These are phyloP conservation scores for Lepidochrysops patricia DNA, from an alignment of 2,888 invertebrate species.

Conservation along the genomic window DNA sequence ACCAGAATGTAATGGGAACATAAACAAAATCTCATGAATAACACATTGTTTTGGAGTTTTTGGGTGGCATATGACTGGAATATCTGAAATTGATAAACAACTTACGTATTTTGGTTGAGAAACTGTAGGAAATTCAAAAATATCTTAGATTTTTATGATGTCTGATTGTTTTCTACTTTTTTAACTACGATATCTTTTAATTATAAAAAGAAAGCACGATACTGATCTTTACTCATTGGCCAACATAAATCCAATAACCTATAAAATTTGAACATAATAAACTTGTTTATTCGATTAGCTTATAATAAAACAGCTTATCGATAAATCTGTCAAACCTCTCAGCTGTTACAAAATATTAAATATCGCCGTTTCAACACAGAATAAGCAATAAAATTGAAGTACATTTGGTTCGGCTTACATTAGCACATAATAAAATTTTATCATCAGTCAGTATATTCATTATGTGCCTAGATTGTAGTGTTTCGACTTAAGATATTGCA, in stretches of 20 bases:
- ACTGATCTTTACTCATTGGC: not conserved
- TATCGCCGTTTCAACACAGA: not conserved
- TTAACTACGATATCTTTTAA: too few relatives aligned
- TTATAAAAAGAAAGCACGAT: too few relatives aligned
- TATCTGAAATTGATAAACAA: not conserved
- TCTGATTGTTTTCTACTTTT: too few relatives aligned
- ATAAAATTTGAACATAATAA: not conserved
- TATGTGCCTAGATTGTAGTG: not conserved
- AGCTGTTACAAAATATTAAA: not conserved
- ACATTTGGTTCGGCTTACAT: slow-evolving; percentile 7
- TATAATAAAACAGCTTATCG: not conserved
- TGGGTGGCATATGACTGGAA: not conserved
- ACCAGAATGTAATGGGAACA: not conserved
- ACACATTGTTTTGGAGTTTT: not conserved
- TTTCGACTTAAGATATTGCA: not conserved
- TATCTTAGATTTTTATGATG: too few relatives aligned
- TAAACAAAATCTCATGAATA: slow-evolving; percentile 5
- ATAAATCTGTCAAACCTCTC: not conserved
- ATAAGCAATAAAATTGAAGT: not conserved
- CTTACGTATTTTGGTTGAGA: too few relatives aligned
- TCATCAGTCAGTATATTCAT: not conserved
- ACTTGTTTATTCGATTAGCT: not conserved
- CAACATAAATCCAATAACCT: not conserved
- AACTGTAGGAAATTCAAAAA: too few relatives aligned
- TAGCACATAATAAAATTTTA: slow-evolving; percentile 2